phyloP scores from a whole-genome alignment of 2,888 invertebrate genomes.

The Drosophila atripex region DNA sequence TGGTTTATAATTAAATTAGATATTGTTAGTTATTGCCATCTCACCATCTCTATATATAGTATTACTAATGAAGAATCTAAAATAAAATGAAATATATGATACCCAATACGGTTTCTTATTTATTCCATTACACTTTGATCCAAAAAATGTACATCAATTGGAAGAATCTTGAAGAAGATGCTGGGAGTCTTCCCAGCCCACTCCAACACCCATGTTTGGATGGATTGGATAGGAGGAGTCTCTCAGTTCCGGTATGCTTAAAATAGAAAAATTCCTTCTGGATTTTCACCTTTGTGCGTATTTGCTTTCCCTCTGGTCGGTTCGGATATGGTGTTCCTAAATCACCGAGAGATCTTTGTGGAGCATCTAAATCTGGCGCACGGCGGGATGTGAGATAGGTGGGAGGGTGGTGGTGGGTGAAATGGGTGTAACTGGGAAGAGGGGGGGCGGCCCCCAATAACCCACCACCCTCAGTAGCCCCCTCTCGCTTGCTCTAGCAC shows the following conservation, averaged over 20 bases:
- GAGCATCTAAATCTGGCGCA: constrained; percentile 11
- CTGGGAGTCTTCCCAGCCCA: no score
- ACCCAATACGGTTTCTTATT: not conserved
- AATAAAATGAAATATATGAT: not conserved
- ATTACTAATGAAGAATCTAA: not conserved
- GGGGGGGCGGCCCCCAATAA: constrained; percentile 1
- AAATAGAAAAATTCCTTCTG: constrained; percentile 38
- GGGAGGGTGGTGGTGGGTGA: no score
- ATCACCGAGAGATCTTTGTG: constrained; percentile 26
- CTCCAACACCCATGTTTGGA: not conserved
- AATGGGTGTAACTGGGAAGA: constrained; percentile 19
- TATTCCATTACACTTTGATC: constrained; percentile 2
- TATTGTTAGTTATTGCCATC: no score
- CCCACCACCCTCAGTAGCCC: not conserved
- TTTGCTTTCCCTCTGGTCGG: constrained; percentile 11
- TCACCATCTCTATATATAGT: not conserved
- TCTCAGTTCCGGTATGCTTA: constrained; percentile 34
- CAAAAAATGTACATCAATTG: constrained; percentile 7
- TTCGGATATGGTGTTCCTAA: constrained; percentile 37
- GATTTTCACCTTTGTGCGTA: constrained; percentile 27
- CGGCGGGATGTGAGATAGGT: not conserved
- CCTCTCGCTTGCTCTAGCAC: constrained; percentile 6
- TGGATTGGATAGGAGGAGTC: not conserved
- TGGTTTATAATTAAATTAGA: not conserved
- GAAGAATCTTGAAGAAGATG: constrained; percentile 6